Evolutionary conservation across 1,140 invertebrate genomes (phyloP).

Genomic region (Caenorhabditis briggsae): DNA sequence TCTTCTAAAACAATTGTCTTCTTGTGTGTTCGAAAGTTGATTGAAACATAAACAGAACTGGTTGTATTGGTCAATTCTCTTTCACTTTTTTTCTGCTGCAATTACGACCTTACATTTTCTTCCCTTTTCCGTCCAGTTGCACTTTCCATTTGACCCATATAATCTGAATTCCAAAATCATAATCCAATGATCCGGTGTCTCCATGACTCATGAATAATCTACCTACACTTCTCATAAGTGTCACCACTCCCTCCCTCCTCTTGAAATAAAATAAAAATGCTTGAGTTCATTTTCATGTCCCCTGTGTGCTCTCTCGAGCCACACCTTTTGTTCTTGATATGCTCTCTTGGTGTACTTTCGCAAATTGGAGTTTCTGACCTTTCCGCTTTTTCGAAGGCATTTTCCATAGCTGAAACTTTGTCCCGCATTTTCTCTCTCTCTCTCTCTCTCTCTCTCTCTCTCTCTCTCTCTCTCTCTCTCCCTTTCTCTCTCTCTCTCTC

Average conservation of each 20-base stretch:
- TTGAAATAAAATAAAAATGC: not conserved
- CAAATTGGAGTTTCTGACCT: not conserved
- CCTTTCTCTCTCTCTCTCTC: no score
- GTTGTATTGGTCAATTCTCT: not conserved
- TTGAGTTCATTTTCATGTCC: conserved; percentile 20
- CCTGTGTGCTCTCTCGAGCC: not conserved
- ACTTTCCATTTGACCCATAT: conserved; percentile 6
- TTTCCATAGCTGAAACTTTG: no score
- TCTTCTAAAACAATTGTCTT: not conserved
- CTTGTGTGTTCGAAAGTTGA: not conserved
- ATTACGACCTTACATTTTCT: not conserved
- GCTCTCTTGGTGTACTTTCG: not conserved
- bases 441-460: no score
- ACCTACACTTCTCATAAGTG: conserved; percentile 23
- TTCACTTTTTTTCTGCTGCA: conserved; percentile 13
- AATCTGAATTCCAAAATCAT: not conserved
- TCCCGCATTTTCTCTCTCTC: no score
- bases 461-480: no score
- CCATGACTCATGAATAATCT: conserved; percentile 9
- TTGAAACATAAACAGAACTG: conserved; percentile 12
- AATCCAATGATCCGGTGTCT: not conserved
- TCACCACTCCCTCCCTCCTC: not conserved
- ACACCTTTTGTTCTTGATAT: conserved; percentile 50
- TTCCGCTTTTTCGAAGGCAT: not conserved
- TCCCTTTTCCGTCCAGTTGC: not conserved